Conservation (phyloP, 2,888 invertebrate genomes). For the Diaperis boleti region DNA sequence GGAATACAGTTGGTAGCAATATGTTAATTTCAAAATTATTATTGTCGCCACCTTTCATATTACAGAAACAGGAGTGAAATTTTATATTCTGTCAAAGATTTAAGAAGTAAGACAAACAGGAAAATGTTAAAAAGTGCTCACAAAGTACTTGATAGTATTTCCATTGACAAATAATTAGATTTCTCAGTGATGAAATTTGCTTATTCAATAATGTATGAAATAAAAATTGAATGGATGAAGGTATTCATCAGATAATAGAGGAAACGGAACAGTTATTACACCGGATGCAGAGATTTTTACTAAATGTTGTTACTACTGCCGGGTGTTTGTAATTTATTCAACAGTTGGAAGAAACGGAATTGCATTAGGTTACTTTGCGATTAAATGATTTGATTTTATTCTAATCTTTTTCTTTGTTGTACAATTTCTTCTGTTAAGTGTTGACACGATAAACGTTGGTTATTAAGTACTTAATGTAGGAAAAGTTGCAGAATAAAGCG, state of each 20-base stretch:
- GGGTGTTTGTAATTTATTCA: constrained; percentile 10
- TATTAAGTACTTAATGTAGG: too few relatives aligned
- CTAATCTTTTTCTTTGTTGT: background rate
- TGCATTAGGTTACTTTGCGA: background rate
- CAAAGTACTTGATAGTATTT: background rate
- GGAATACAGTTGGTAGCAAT: background rate
- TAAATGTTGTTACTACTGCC: background rate
- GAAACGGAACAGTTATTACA: constrained; percentile 28
- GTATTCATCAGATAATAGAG: constrained; percentile 12
- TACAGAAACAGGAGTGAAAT: background rate
- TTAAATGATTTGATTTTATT: background rate
- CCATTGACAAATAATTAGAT: constrained; percentile 8
- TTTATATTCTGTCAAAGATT: too few relatives aligned
- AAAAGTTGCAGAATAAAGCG: too few relatives aligned
- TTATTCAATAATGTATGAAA: constrained; percentile 8
- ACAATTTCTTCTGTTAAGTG: too few relatives aligned
- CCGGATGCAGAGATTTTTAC: constrained; percentile 20
- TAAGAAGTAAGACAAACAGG: too few relatives aligned
- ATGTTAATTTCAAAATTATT: constrained; percentile 5
- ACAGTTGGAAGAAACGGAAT: background rate
- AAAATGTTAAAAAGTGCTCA: too few relatives aligned
- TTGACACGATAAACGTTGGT: too few relatives aligned
- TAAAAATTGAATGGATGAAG: constrained; percentile 21
- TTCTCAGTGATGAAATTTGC: constrained; percentile 6
- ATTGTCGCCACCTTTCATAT: background rate